These are phyloP conservation scores for Glyphotaelius pellucidus DNA, from an alignment of 2,888 invertebrate species.

Conservation along the genomic window DNA sequence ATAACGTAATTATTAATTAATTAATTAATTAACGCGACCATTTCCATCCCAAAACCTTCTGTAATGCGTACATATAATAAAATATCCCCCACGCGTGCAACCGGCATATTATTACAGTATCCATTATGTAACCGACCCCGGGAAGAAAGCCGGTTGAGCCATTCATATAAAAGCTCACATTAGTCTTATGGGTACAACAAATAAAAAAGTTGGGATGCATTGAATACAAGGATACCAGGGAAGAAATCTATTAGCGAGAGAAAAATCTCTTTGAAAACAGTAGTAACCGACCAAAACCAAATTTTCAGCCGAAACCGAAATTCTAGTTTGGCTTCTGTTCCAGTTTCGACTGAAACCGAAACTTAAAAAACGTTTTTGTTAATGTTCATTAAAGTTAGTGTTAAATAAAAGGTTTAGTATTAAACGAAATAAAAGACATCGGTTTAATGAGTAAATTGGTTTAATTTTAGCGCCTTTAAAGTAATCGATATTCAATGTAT, in stretches of 20 bases:
- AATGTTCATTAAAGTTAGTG: no score
- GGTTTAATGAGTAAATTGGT: no score
- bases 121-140: slow-evolving; percentile 39
- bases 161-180: background rate
- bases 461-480: no score
- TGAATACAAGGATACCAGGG: background rate
- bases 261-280: background rate
- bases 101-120: slow-evolving; percentile 18
- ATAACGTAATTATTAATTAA: slow-evolving; percentile 21
- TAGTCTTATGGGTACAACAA: background rate
- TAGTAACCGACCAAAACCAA: background rate
- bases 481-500: no score
- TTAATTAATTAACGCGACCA: no score
- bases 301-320: no score
- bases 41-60: background rate
- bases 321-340: background rate
- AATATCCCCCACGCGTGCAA: slow-evolving; percentile 37
- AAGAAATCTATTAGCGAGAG: background rate
- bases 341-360: background rate
- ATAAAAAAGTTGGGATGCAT: background rate
- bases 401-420: no score
- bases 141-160: background rate
- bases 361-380: no score
- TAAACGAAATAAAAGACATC: no score
- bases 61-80: slow-evolving; percentile 16